phyloP scores from a whole-genome alignment of 2,888 invertebrate species.

The Sphaerophoria rueppellii region DNA sequence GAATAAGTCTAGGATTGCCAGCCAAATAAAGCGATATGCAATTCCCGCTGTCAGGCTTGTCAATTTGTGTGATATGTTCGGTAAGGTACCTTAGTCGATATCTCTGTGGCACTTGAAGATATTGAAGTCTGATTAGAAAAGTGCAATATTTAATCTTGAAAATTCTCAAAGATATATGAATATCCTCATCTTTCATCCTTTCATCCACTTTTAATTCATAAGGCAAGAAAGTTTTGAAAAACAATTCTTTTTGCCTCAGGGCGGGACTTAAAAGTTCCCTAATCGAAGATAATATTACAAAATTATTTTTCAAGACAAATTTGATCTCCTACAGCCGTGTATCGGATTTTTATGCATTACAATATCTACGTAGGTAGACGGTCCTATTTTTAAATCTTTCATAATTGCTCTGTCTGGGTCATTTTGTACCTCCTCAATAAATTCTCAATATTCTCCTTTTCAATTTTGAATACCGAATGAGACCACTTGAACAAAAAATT shows the following conservation, averaged over 20 bases:
- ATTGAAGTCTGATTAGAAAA: conserved; percentile 31
- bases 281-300: not conserved
- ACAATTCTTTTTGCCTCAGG: too few relatives aligned
- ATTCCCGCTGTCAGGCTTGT: conserved; percentile 45
- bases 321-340: not conserved
- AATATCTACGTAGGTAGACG: too few relatives aligned
- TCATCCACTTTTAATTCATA: too few relatives aligned
- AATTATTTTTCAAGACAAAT: not conserved
- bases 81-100: conserved; percentile 14
- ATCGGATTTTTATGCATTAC: not conserved
- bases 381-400: not conserved
- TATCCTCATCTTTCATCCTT: too few relatives aligned
- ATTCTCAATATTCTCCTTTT: not conserved
- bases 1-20: conserved; percentile 54
- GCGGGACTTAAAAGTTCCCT: not conserved
- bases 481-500: not conserved
- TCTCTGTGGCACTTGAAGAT: conserved; percentile 16
- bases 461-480: not conserved
- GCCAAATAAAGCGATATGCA: conserved; percentile 39
- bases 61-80: conserved; percentile 34
- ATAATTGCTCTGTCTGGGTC: not conserved
- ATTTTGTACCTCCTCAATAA: not conserved
- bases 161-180: too few relatives aligned
- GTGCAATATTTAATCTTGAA: not conserved
- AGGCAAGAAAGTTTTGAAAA: too few relatives aligned